Percentiles rank a stretch among this genome's conserved stretches.
These are phyloP conservation scores for Myripristis jacobus DNA, from an alignment of 2,797 vertebrate species.

Conservation along the genomic window DNA sequence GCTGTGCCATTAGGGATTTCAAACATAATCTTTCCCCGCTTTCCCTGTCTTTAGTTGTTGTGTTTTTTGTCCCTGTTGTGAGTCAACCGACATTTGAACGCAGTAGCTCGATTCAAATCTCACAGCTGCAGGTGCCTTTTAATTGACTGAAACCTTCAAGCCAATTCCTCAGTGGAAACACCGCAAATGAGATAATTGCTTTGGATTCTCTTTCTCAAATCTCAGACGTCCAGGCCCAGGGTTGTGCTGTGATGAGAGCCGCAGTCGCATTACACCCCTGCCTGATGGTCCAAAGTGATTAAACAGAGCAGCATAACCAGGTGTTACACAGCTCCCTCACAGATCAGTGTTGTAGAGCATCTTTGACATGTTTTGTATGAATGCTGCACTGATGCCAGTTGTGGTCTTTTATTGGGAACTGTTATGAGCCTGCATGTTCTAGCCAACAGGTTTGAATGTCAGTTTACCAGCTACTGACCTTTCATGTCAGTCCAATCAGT, in stretches of 20 bases:
- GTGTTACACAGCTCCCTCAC: neutral
- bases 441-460: conserved; percentile 18
- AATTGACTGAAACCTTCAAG: conserved; percentile 12
- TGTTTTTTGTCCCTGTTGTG: conserved; percentile 34
- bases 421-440: conserved; percentile 21
- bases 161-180: neutral
- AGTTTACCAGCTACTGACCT: conserved; percentile 28
- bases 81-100: conserved; percentile 23
- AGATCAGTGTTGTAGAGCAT: neutral
- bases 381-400: conserved; percentile 4
- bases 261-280: neutral
- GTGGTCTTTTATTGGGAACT: conserved; percentile 7
- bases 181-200: neutral
- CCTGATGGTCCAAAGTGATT: neutral
- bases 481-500: conserved; percentile 18
- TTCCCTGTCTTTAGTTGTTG: conserved; percentile 34
- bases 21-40: conserved; percentile 46
- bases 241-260: neutral
- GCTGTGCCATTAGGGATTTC: conserved; percentile 39
- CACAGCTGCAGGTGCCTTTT: conserved; percentile 51
- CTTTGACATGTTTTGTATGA: conserved; percentile 4
- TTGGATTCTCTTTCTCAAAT: neutral
- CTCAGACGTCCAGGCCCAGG: neutral
- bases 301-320: conserved; percentile 7
- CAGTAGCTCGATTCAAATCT: conserved; percentile 33